phyloP scores from a whole-genome alignment of 2,797 vertebrate genomes.

The Tympanoctomys barrerae region DNA sequence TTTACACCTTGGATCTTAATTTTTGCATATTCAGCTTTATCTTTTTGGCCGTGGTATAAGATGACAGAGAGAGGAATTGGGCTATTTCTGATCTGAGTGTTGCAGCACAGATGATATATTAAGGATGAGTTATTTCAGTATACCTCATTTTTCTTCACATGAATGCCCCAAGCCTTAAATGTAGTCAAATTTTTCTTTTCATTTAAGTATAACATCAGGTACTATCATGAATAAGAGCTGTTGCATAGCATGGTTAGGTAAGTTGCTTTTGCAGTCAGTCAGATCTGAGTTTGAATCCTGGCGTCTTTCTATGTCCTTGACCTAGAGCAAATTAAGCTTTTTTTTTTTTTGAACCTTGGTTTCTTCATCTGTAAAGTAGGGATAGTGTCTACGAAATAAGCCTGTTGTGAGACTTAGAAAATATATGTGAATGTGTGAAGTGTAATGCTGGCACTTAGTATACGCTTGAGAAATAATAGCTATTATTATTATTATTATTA shows the following conservation, averaged over 20 bases:
- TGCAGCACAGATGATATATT: constrained; percentile 38
- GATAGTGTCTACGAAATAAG: neutral
- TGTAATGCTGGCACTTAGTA: neutral
- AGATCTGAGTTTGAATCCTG: constrained; percentile 32
- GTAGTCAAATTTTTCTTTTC: constrained; percentile 44
- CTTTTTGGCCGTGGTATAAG: constrained; percentile 34
- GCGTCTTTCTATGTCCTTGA: constrained; percentile 35
- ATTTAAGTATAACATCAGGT: neutral
- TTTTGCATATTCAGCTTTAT: constrained; percentile 32
- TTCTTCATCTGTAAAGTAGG: constrained; percentile 67
- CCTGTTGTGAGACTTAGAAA: neutral
- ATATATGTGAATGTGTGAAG: neutral
- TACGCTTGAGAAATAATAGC: constrained; percentile 36
- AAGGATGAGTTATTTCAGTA: constrained; percentile 39
- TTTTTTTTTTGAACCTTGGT: constrained; percentile 37
- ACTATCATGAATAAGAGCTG: neutral
- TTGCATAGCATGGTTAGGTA: neutral
- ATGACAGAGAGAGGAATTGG: constrained; percentile 12
- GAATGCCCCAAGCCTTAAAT: constrained; percentile 47
- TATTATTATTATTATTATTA: constrained; percentile 19
- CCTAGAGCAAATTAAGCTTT: neutral
- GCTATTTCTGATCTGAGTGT: constrained; percentile 47
- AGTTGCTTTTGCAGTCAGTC: neutral
- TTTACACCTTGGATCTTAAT: neutral
- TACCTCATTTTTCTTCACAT: constrained; percentile 60